phyloP scores from a whole-genome alignment of 2,797 vertebrate species.

The Parauchenoglanis ngamensis region DNA sequence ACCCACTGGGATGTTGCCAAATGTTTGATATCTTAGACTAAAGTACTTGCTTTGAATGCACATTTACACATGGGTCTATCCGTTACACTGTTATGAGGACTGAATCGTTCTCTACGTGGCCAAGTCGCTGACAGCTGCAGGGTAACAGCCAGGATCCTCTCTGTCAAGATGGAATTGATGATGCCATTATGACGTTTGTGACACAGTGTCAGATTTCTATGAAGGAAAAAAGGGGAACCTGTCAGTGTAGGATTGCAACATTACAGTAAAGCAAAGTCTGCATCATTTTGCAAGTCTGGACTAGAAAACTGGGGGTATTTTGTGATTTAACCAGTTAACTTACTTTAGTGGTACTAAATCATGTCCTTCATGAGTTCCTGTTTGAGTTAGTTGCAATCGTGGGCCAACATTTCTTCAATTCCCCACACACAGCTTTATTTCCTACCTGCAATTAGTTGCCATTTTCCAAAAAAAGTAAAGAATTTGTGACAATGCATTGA shows the following conservation, averaged over 20 bases:
- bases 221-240: slow-evolving; percentile 42
- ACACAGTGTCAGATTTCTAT: slow-evolving; percentile 56
- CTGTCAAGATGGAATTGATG: slow-evolving; percentile 57
- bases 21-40: slow-evolving; percentile 77
- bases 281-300: not conserved
- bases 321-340: not conserved
- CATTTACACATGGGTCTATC: slow-evolving; percentile 63
- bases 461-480: not conserved
- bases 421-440: not conserved
- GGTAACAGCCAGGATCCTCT: slow-evolving; percentile 64
- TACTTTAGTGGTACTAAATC: not conserved
- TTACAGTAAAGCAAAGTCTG: slow-evolving; percentile 20
- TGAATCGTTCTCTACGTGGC: slow-evolving; percentile 61
- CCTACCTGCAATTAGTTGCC: not conserved
- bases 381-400: not conserved
- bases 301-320: not conserved
- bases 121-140: slow-evolving; percentile 68
- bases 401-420: not conserved
- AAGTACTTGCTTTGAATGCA: slow-evolving; percentile 72
- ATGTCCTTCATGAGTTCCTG: not conserved
- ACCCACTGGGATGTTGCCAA: slow-evolving; percentile 67
- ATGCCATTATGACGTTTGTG: slow-evolving; percentile 59
- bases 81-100: slow-evolving; percentile 59
- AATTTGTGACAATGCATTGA: too few species aligned
- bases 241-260: slow-evolving; percentile 8